A percentile compares a stretch with the other conserved stretches of the same genome.
Evolutionary conservation across 2,888 invertebrate genomes (phyloP).

Genomic region (Achlya flavicornis): DNA sequence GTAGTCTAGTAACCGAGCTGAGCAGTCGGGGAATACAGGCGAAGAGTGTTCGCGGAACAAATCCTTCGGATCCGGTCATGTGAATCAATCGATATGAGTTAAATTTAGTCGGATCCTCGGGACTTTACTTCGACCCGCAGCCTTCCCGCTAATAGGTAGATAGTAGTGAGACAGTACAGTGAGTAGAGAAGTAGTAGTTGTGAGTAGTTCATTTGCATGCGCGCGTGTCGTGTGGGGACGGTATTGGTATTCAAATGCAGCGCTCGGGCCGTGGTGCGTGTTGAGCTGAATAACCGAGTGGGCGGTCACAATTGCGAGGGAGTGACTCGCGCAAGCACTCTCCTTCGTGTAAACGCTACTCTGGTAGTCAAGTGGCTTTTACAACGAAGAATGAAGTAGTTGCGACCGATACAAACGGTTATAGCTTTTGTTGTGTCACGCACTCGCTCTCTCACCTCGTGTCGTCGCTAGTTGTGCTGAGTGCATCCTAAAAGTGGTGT

Average conservation of each 20-base stretch:
- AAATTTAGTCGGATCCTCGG: conserved; percentile 73
- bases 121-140: conserved; percentile 73
- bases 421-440: conserved; percentile 52
- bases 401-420: conserved; percentile 17
- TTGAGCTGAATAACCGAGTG: conserved; percentile 49
- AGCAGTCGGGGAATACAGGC: conserved; percentile 75
- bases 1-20: conserved; percentile 77
- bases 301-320: conserved; percentile 25
- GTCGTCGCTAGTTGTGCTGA: conserved; percentile 81
- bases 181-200: conserved; percentile 81
- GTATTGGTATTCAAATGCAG: conserved; percentile 91
- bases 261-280: conserved; percentile 80
- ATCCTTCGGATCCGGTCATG: conserved; percentile 70
- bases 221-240: conserved; percentile 82
- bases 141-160: conserved; percentile 77
- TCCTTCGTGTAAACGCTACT: conserved; percentile 10
- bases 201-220: conserved; percentile 80
- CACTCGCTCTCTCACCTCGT: conserved; percentile 83
- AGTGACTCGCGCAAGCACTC: conserved; percentile 15
- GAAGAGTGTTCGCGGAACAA: conserved; percentile 67
- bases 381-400: conserved; percentile 8
- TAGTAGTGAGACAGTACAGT: conserved; percentile 76
- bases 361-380: conserved; percentile 13
- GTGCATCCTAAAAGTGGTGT: conserved; percentile 80
- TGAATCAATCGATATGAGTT: conserved; percentile 27